Conservation (phyloP, 1,140 invertebrate genomes). For the Elymnias hypermnestra region DNA sequence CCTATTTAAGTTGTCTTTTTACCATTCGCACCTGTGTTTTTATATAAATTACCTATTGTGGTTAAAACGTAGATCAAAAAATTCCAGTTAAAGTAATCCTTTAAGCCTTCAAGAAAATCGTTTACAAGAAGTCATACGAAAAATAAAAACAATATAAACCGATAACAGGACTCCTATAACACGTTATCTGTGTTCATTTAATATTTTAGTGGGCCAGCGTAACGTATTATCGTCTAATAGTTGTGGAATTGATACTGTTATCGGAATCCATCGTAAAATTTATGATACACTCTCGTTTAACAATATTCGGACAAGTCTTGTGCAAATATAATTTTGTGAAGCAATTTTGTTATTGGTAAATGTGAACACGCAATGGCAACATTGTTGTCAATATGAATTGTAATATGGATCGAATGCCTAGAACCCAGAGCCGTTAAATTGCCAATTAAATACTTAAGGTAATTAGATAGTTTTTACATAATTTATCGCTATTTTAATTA, state of each 20-base stretch:
- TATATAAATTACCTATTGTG: too few species aligned
- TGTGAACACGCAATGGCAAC: not conserved
- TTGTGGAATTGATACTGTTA: slow-evolving; percentile 59
- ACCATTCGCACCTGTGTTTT: too few species aligned
- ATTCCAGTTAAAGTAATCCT: too few species aligned
- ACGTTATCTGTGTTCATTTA: slow-evolving; percentile 40
- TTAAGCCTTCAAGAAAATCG: too few species aligned
- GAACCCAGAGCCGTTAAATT: too few species aligned
- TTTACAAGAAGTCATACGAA: too few species aligned
- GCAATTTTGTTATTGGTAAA: slow-evolving; percentile 14
- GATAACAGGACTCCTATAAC: slow-evolving; percentile 29
- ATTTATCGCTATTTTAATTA: too few species aligned
- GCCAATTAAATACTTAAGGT: too few species aligned
- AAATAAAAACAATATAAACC: slow-evolving; percentile 6
- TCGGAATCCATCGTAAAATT: slow-evolving; percentile 50
- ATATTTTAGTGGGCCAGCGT: slow-evolving; percentile 21
- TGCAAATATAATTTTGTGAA: slow-evolving; percentile 51
- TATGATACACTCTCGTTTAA: slow-evolving; percentile 39
- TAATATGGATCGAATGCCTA: not conserved
- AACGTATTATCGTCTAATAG: slow-evolving; percentile 37
- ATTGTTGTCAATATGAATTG: not conserved
- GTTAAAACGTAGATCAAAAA: too few species aligned
- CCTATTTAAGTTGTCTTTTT: too few species aligned
- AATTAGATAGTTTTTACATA: too few species aligned
- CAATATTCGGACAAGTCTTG: slow-evolving; percentile 47